Evolutionary conservation across 1,140 invertebrate genomes (phyloP), one percentile per base, ranked within the genome.

Genomic region (Heliconius himera): DNA sequence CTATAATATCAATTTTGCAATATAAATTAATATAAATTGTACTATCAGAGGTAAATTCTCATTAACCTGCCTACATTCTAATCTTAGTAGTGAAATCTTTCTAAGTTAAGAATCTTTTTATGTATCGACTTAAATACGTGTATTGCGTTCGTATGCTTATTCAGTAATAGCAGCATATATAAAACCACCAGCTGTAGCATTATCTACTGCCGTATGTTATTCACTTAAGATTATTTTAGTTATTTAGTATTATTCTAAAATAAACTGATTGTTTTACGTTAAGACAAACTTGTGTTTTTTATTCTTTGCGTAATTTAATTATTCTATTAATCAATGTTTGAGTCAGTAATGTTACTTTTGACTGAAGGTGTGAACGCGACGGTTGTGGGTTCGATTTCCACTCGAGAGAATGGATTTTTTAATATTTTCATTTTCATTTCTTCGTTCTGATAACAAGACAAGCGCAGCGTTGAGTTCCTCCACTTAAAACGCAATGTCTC

Each of bases 121-220:
- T 3, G 16, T 26, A 79, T 74, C 78, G 26, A 38, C 70, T 76
- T 75, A 74, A 75, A 76, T 72, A 79, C 70, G 70, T 66, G 20
- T 56, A n/a, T 79, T 79, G 78, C 70, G 49, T 74, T 74, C 16
- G 2, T 71, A 54, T 70, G 41, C 29, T 36, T 26, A 79, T 26
- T 76, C 66, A 71, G 29, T 49, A 74, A 60, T 8, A 70, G 29
- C 60, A 56, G 41, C 41, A 85, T 83, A 76, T 79, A 84, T 81
- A 83, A 84, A 84, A 56, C 73, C 75, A 56, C 70, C 80, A 81
- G 78, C 79, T 83, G 83, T 38, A 72, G 36, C 51, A 73, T 81
- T 81, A 81, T 83, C 84, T 81, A 77, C 78, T 77, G 22, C 29
- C 51, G 76, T n/a, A 75, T 49, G 29, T 76, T 20, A 13, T 74